Base-by-base conservation (phyloP, 2,888 invertebrate genomes). In the Dryomyza anilis region DNA sequence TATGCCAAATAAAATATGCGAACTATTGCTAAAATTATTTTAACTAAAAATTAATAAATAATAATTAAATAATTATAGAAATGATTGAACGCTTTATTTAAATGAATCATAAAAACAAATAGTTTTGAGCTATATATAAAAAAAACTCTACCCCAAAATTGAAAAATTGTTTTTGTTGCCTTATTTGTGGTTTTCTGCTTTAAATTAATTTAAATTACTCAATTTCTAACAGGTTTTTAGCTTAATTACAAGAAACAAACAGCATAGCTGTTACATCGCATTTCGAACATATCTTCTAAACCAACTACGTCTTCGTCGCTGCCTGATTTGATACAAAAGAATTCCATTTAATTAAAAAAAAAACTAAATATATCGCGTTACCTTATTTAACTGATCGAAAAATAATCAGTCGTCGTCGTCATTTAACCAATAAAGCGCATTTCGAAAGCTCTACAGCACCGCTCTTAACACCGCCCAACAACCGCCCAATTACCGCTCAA, bases 281-380 rank as follows among this genome's bases (percentile, higher is more conserved):
- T n/a, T n/a, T n/a, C n/a, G n/a, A n/a, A n/a, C n/a, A 39, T 39
- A 39, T 39, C 39, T 39, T 39, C 39, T 39, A 39, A 50, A 50
- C 23, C 25, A 7, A 27, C 10, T n/a, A 45, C 12, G 16, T 43
- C 61, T 61, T 43, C 61, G 19, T 36, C 61, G 52, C 19, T 14
- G n/a, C 52, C 43, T 63, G 63, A 63, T 56, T 63, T 48, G 63
- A 63, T 55, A 63, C 55, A 55, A 63, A 63, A 63, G 48, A 56
- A 63, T 16, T 58, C 45, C 21, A 8, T 2, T 14, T 12, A n/a
- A 16, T 2, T 10, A 29, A 29, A 29, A 33, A 3, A 29, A 29
- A 53, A 53, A 30, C 14, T 7, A 8, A 55, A 55, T 19, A 53
- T 33, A n/a, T 14, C 55, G 48, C 48, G 14, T 23, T 25, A 25